These are phyloP conservation scores for Gadus macrocephalus DNA, from an alignment of 2,113 vertebrate genomes.

Conservation along the genomic window DNA sequence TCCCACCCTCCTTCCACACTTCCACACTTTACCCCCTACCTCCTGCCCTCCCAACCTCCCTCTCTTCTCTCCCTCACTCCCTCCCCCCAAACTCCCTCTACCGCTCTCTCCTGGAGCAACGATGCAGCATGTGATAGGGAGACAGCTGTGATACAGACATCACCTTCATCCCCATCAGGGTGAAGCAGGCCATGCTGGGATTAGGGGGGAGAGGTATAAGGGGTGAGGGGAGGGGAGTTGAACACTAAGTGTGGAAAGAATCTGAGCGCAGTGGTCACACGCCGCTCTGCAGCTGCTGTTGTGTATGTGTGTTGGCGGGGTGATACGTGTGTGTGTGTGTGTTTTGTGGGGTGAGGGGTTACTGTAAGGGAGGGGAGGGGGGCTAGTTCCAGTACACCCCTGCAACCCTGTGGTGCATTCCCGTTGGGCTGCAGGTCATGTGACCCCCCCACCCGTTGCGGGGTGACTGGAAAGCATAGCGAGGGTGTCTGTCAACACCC, in stretches of 20 bases:
- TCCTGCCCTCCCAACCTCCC: too few relatives aligned
- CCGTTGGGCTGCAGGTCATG: background rate
- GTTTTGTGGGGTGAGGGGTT: too few relatives aligned
- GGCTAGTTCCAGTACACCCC: background rate
- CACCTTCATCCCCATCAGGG: constrained; percentile 40
- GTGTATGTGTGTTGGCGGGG: background rate
- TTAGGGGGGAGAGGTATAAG: constrained; percentile 27
- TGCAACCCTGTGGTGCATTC: background rate
- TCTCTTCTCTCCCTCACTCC: too few relatives aligned
- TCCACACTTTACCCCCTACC: too few relatives aligned
- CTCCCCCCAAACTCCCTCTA: too few relatives aligned
- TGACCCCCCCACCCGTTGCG: background rate
- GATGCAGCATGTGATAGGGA: constrained; percentile 35
- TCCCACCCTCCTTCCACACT: too few relatives aligned
- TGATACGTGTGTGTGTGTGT: constrained; percentile 32
- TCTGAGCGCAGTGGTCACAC: constrained; percentile 49
- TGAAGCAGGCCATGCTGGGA: constrained; percentile 47
- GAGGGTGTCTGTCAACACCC: background rate
- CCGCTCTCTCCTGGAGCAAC: constrained; percentile 16
- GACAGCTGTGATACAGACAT: constrained; percentile 36
- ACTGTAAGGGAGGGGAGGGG: too few relatives aligned
- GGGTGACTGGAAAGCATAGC: background rate
- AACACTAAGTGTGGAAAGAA: constrained; percentile 71
- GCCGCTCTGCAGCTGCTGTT: constrained; percentile 58
- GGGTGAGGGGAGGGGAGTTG: background rate